phyloP scores from a whole-genome alignment of 2,888 invertebrate species.

The Luperina testacea region DNA sequence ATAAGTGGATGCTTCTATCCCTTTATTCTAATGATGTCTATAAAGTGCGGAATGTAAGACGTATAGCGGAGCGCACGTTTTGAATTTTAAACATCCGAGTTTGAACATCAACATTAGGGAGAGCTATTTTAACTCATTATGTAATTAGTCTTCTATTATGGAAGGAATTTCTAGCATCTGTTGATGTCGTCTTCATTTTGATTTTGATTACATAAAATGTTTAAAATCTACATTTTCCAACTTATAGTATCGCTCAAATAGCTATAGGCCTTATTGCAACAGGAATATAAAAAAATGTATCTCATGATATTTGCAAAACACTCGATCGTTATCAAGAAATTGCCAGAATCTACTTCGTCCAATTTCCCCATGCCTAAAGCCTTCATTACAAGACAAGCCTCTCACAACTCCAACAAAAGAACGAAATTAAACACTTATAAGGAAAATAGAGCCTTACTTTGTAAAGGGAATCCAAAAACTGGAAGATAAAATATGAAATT shows the following conservation, averaged over 20 bases:
- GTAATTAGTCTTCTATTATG: conserved; percentile 16
- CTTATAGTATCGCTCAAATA: not conserved
- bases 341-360: conserved; percentile 1
- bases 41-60: conserved; percentile 24
- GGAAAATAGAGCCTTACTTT: conserved; percentile 47
- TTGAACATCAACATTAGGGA: conserved; percentile 42
- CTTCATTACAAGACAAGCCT: conserved; percentile 20
- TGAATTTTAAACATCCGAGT: conserved; percentile 38
- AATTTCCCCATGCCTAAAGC: conserved; percentile 18
- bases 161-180: not conserved
- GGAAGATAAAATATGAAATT: conserved; percentile 52
- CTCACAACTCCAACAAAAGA: conserved; percentile 35
- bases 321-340: conserved; percentile 1
- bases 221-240: not conserved
- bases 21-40: conserved; percentile 32
- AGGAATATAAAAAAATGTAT: not conserved
- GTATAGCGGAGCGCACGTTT: conserved; percentile 21
- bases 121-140: conserved; percentile 27
- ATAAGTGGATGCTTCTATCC: not conserved
- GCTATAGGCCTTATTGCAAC: not conserved
- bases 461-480: conserved; percentile 31
- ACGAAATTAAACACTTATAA: conserved; percentile 46
- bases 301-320: not conserved
- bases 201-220: not conserved
- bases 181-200: not conserved